Base-by-base conservation (phyloP, 2,797 vertebrate species). In the Tragopan temminckii region DNA sequence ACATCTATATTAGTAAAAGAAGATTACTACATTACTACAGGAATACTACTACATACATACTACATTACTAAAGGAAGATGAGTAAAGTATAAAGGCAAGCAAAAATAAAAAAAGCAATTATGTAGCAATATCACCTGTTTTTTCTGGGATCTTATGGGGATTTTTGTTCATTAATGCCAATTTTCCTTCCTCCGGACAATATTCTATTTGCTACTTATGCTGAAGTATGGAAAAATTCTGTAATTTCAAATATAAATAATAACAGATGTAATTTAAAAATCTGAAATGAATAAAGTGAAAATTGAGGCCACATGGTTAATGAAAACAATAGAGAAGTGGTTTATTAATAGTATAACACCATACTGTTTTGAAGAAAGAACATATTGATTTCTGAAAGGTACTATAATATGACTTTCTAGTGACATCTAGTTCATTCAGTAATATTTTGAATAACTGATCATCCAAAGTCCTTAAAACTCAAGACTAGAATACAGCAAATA, bases 161-260 rank as follows among this genome's bases (percentile, higher is more conserved):
- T 98, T 98, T 98, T 98, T 98, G 97, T 96, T 98, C 94, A 97
- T 96, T 97, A 98, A 97, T 96, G 97, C 96, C 97, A 98, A 97
- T 98, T 98, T 98, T 98, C 97, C 89, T 97, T 98, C 97, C 96
- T 97, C 95, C 87, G 97, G 97, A 97, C 95, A 95, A 95, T 96
- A 95, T 91, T 96, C 97, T 95, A 98, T 98, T 66, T 80, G 38
- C 36, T 72, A 64, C 11, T 59, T 75, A 64, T 0, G 4, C 63
- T 93, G 82, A 96, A 97, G 83, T 96, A 96, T 75, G 82, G 61
- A 97, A 95, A 93, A 97, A 95, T 83, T 88, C 84, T 93, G n/a
- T 71, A 63, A 94, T 80, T 96, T 97, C 77, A 96, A 95, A 96
- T 92, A 62, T 43, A 93, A 33, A 74, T 80, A 95, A 72, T 40